A percentile compares a stretch with the other conserved stretches of the same genome.
Conservation (phyloP, 2,888 invertebrate genomes). For the Sminthurides aquaticus region DNA sequence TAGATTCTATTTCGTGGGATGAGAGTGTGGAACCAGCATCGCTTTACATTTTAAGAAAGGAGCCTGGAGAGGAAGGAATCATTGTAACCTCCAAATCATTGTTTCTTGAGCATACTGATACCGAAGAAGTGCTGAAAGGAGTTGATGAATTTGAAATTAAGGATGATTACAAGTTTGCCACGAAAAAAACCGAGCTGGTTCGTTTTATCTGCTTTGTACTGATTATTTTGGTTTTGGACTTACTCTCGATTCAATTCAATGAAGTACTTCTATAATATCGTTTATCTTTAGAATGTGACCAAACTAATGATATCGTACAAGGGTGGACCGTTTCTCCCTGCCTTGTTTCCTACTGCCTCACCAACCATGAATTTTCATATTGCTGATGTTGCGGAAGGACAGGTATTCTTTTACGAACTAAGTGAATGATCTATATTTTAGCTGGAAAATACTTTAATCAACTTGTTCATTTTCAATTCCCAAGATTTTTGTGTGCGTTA, state of each 20-base stretch:
- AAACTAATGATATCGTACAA: constrained; percentile 71
- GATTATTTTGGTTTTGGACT: not conserved
- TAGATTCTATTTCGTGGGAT: constrained; percentile 71
- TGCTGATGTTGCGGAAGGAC: constrained; percentile 71
- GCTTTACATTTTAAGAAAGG: constrained; percentile 63
- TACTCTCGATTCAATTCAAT: not conserved
- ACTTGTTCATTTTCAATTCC: no score
- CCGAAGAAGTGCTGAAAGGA: constrained; percentile 55
- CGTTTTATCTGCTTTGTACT: constrained; percentile 44
- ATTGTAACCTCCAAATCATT: constrained; percentile 47
- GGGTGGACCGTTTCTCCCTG: constrained; percentile 61
- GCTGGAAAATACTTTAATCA: not conserved
- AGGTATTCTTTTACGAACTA: constrained; percentile 50
- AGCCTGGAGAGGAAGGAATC: constrained; percentile 55
- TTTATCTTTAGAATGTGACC: constrained; percentile 44
- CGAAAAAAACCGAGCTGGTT: constrained; percentile 59
- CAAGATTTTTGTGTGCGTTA: constrained; percentile 65
- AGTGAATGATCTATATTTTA: not conserved
- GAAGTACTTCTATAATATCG: not conserved
- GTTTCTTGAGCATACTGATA: constrained; percentile 44
- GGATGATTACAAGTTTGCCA: constrained; percentile 78
- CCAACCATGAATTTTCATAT: constrained; percentile 65
- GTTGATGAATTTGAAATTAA: constrained; percentile 75
- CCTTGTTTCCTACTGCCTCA: constrained; percentile 66
- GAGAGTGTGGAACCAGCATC: constrained; percentile 45